Percentiles rank a stretch among this genome's conserved stretches.
These are phyloP conservation scores for Pyrochroa serraticornis DNA, from an alignment of 2,888 invertebrate species.

Conservation along the genomic window DNA sequence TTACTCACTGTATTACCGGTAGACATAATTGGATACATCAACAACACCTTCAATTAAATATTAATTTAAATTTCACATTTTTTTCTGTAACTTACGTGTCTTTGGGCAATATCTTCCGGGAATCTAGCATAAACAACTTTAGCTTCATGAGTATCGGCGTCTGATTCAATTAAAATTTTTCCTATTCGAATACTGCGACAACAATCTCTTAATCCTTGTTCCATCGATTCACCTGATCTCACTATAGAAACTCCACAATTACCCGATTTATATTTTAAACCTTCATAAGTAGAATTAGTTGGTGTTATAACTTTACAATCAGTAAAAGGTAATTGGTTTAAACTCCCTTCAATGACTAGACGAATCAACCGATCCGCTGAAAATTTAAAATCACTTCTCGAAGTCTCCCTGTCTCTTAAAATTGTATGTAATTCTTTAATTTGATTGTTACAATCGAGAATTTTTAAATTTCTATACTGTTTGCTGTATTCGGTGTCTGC, in stretches of 20 bases:
- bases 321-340: slow-evolving; percentile 95
- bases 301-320: slow-evolving; percentile 92
- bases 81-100: slow-evolving; percentile 61
- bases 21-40: slow-evolving; percentile 99
- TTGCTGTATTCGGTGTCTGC: slow-evolving; percentile 47
- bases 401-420: slow-evolving; percentile 86
- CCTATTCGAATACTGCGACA: slow-evolving; percentile 98
- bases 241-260: slow-evolving; percentile 99
- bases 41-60: slow-evolving; percentile 66
- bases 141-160: slow-evolving; percentile 95
- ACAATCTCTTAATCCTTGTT: slow-evolving; percentile 85
- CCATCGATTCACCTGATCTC: slow-evolving; percentile 70
- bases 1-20: slow-evolving; percentile 95
- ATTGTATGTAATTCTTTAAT: slow-evolving; percentile 86
- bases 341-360: slow-evolving; percentile 95
- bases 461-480: slow-evolving; percentile 71
- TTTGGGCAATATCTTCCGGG: slow-evolving; percentile 89
- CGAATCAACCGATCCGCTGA: slow-evolving; percentile 97
- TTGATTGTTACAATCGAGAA: slow-evolving; percentile 77
- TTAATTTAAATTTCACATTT: not conserved
- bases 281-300: slow-evolving; percentile 88
- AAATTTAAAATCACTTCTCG: slow-evolving; percentile 96
- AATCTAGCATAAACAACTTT: slow-evolving; percentile 97
- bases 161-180: slow-evolving; percentile 96
- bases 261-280: slow-evolving; percentile 93